A percentile compares a stretch with the other conserved stretches of the same genome.
Conservation (phyloP, 2,797 vertebrate genomes). For the Moxostoma hubbsi region DNA sequence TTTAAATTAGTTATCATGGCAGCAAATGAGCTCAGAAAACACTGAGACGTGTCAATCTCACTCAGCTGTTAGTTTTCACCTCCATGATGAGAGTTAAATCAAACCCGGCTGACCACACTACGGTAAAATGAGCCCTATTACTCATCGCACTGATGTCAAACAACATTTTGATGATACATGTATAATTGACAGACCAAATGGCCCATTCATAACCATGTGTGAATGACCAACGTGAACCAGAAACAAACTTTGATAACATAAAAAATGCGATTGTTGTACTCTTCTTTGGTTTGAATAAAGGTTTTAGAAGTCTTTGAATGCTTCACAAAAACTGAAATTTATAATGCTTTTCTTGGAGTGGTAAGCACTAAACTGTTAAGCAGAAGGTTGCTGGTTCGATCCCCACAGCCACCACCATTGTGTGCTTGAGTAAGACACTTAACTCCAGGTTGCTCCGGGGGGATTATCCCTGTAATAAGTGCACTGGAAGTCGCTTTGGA, state of each 20-base stretch:
- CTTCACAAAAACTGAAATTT: background rate
- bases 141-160: conserved; percentile 20
- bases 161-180: background rate
- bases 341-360: background rate
- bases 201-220: conserved; percentile 15
- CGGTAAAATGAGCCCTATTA: conserved; percentile 10
- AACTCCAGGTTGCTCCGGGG: no score
- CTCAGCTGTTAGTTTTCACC: conserved; percentile 72
- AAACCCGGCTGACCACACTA: conserved; percentile 42
- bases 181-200: conserved; percentile 3
- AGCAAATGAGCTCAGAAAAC: conserved; percentile 66
- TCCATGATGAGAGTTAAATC: conserved; percentile 75
- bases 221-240: conserved; percentile 3
- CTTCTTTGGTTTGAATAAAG: background rate
- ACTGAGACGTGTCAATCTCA: conserved; percentile 66
- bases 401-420: no score
- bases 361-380: no score
- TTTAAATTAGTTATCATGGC: conserved; percentile 80
- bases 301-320: background rate
- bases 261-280: background rate
- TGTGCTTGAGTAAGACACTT: no score
- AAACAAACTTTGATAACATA: background rate
- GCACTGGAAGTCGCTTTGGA: no score
- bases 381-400: no score
- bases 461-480: no score